Base-by-base conservation (phyloP, 2,113 vertebrate genomes). In the Tapirus terrestris region DNA sequence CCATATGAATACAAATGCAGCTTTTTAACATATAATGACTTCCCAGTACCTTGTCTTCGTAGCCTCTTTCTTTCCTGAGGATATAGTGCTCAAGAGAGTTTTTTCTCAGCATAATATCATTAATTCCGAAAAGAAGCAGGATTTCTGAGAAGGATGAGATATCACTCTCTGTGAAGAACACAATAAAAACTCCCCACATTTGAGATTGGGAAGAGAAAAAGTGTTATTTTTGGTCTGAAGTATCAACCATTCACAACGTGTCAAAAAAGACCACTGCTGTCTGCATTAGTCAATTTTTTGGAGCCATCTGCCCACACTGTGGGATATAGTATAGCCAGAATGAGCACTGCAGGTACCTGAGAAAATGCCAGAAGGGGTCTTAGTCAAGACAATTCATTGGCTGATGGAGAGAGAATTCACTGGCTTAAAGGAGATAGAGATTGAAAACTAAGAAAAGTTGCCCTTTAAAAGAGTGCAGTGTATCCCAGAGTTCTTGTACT, bases 221-320 rank as follows among this genome's bases (percentile, higher is more conserved):
- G 25, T 36, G 75, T 92, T 96, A 96, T 92, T 96, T 98, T 96
- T 51, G 84, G 18, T 95, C 61, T 81, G 67, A 95, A 97, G 48
- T 87, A 84, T 95, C 94, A 97, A 60, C 95, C 87, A 88, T 97
- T 96, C 88, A 91, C 96, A 91, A 97, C 27, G 36, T 92, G 89
- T 97, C 96, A 94, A 84, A 96, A 98, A 84, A 98, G 97, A 96
- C 94, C 31, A 96, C 87, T 97, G 92, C 94, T 96, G 95, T 84
- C 79, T 96, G 91, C 95, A 97, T 97, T 96, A 98, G 97, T 98
- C 92, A 96, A 95, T 70, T 97, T 96, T 97, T 96, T 96, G 67
- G 72, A 96, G 97, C 97, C 98, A 98, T 98, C 98, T 98, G 97
- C 84, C 97, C 76, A 97, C 96, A 76, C 97, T 31, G 81, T 96